Evolutionary conservation across 2,888 invertebrate genomes (phyloP), one percentile per base, ranked within the genome.

Genomic region (Apomyelois bistriatella): DNA sequence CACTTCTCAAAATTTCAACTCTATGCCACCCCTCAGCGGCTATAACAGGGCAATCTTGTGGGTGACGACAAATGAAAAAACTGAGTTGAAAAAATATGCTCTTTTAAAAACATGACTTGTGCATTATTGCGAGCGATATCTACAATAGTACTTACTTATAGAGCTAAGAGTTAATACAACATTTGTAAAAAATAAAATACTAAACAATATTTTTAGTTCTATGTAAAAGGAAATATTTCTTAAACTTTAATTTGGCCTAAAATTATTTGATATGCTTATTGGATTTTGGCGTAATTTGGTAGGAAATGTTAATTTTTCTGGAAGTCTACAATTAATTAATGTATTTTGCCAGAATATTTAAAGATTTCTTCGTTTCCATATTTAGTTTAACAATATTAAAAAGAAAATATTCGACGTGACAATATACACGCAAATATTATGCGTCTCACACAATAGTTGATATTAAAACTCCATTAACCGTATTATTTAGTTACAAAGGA

Each of bases 1-100:
- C 22, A 6, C 17, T 32, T 80, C 77, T 75, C 64, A 22, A 49
- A 17, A 0, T 46, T 70, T 71, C 10, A 71, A 15, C 48, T 71
- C 82, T 74, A 57, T 40, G 42, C 58, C 74, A 79, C 82, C 86
- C 86, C 79, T 70, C 75, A 70, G 57, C 59, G 56, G 53, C 58
- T 64, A 62, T 76, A 79, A 79, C 73, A 72, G 76, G 60, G 72
- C 76, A 82, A 82, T 79, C 74, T 83, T 86, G 85, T 86, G 86
- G 87, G 87, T 87, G 86, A 84, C 79, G 80, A 71, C 61, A 72
- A 75, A 72, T 68, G 68, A 85, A 82, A 82, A 83, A 79, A 68
- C 60, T 64, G 72, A 65, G 59, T 68, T 64, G 51, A 35, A 63
- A 76, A 76, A 76, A 72, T 60, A 58, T 61, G 58, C 57, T 56